Conservation (phyloP, 2,797 vertebrate genomes). For the Molossus molossus region DNA sequence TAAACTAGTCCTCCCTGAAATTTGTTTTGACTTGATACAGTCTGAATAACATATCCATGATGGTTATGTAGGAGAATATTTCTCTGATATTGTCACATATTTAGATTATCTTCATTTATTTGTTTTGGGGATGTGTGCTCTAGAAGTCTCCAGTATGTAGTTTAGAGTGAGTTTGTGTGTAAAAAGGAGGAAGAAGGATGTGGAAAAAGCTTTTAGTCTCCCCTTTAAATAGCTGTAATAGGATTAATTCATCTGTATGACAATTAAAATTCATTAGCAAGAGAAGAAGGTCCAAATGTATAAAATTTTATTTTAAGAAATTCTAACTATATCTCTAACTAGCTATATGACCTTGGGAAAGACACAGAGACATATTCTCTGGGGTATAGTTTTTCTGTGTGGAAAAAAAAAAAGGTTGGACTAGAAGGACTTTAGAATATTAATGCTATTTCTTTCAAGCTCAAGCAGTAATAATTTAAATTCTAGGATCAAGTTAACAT, state of each 20-base stretch:
- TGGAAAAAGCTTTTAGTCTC: background rate
- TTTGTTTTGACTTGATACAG: slow-evolving; percentile 21
- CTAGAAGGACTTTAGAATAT: background rate
- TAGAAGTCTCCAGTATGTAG: background rate
- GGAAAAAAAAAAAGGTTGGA: background rate
- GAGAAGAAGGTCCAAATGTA: background rate
- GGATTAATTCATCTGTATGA: slow-evolving; percentile 41
- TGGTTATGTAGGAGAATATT: background rate
- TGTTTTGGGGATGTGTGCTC: background rate
- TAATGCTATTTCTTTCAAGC: background rate
- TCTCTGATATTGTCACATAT: background rate
- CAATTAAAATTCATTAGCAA: slow-evolving; percentile 48
- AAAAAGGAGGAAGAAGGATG: background rate
- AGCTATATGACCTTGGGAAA: slow-evolving; percentile 34
- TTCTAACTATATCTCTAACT: background rate
- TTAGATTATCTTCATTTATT: slow-evolving; percentile 6
- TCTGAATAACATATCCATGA: background rate
- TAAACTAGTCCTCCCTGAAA: background rate
- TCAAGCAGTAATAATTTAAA: slow-evolving; percentile 35
- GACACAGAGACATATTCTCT: slow-evolving; percentile 39
- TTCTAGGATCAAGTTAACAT: slow-evolving; percentile 43
- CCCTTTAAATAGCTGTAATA: slow-evolving; percentile 26
- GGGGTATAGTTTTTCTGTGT: background rate
- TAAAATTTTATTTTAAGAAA: slow-evolving; percentile 54
- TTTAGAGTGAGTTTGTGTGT: background rate